Evolutionary conservation across 2,888 invertebrate species (phyloP).

Genomic region (Lasioglossum zephyrum): DNA sequence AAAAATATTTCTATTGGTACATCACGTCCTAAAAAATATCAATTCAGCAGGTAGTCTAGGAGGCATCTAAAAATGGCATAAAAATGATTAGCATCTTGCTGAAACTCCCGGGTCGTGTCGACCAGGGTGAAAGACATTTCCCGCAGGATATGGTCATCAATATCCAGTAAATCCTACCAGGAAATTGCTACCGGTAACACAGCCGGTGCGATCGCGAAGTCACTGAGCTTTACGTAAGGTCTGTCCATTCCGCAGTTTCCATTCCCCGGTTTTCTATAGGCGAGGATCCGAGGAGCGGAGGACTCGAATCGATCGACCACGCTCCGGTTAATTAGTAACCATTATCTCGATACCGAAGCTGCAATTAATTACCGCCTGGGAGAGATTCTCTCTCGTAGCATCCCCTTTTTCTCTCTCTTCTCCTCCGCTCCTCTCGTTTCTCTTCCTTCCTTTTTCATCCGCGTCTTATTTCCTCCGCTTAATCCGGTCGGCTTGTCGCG

Average conservation of each 20-base stretch:
- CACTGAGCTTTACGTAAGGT: conserved; percentile 22
- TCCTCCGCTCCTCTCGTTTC: neutral
- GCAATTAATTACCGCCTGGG: conserved; percentile 66
- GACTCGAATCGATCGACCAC: conserved; percentile 54
- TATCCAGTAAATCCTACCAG: conserved; percentile 41
- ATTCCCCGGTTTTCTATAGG: conserved; percentile 4
- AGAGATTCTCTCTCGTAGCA: conserved; percentile 23
- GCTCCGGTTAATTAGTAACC: conserved; percentile 71
- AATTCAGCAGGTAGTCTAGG: neutral
- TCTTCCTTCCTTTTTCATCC: neutral
- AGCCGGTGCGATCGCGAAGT: conserved; percentile 29
- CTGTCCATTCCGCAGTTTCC: conserved; percentile 6
- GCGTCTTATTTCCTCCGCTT: conserved; percentile 23
- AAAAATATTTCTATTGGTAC: neutral
- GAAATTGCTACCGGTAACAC: conserved; percentile 52
- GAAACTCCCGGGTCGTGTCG: neutral
- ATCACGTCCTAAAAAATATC: neutral
- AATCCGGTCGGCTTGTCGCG: conserved; percentile 6
- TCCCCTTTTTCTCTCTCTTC: neutral
- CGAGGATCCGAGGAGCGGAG: conserved; percentile 29
- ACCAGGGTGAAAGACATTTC: neutral
- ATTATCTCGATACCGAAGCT: conserved; percentile 69
- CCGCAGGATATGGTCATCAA: conserved; percentile 45
- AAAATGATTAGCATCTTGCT: neutral
- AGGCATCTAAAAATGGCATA: neutral